A percentile compares a stretch with the other conserved stretches of the same genome.
These are phyloP conservation scores for Sardinella longiceps DNA, from an alignment of 2,797 vertebrate genomes.

Conservation along the genomic window DNA sequence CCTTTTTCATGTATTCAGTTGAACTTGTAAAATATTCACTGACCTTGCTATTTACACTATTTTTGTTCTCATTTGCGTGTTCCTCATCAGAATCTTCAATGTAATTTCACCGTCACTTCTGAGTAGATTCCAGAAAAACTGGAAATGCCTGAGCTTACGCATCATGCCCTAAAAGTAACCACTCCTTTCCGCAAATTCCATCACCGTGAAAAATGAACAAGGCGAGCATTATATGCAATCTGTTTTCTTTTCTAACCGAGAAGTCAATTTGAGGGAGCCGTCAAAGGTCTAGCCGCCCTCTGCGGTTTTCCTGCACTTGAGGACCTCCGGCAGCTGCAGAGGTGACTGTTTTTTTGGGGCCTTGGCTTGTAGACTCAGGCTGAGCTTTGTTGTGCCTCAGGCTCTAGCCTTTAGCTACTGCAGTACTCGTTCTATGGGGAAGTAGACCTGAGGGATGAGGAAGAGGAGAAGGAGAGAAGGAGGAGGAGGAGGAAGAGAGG, in stretches of 20 bases:
- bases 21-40: conserved; percentile 12
- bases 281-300: neutral
- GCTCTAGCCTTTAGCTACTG: too few relatives aligned
- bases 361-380: neutral
- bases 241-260: conserved; percentile 23
- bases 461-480: neutral
- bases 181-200: conserved; percentile 15
- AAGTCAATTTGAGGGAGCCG: conserved; percentile 1
- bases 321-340: conserved; percentile 18
- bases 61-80: neutral
- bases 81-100: conserved; percentile 10
- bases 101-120: conserved; percentile 11
- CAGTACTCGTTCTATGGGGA: neutral
- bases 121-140: neutral
- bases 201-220: conserved; percentile 6
- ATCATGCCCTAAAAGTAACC: neutral
- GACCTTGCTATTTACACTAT: neutral
- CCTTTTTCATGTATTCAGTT: neutral
- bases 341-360: conserved; percentile 16
- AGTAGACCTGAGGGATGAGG: neutral
- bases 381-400: neutral
- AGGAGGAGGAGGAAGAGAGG: neutral
- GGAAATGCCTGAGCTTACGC: neutral
- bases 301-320: conserved; percentile 17
- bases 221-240: neutral